Evolutionary conservation across 2,888 invertebrate genomes (phyloP).

Genomic region (Rugalucina vietnamica): DNA sequence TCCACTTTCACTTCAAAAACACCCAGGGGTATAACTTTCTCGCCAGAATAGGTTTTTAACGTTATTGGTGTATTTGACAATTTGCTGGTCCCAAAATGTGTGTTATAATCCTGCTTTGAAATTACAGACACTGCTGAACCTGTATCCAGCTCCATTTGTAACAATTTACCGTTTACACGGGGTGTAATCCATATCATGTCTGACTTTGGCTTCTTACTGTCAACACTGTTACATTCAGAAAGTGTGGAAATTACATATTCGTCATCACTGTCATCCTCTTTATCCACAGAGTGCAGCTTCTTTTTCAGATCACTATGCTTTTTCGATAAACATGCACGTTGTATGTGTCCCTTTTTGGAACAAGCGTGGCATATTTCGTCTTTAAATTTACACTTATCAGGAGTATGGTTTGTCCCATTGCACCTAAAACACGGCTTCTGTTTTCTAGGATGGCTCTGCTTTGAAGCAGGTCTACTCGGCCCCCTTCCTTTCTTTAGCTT

Average conservation of each 20-base stretch:
- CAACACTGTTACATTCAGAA: background rate
- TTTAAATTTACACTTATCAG: background rate
- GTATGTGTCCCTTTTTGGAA: background rate
- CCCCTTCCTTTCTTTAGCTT: background rate
- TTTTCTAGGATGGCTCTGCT: too few species aligned
- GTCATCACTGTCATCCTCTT: too few species aligned
- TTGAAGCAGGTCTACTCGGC: too few species aligned
- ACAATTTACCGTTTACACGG: background rate
- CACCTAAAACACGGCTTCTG: background rate
- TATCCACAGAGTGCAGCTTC: background rate
- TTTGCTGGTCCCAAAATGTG: background rate
- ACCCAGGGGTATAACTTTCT: background rate
- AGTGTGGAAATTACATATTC: too few species aligned
- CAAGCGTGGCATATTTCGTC: background rate
- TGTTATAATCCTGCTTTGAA: background rate
- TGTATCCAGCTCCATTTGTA: constrained; percentile 46
- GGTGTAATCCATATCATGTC: background rate
- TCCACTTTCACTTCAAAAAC: background rate
- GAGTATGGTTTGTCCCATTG: background rate
- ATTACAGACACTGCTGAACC: constrained; percentile 33
- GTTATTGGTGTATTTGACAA: background rate
- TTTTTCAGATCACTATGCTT: background rate
- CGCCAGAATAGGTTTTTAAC: constrained; percentile 28
- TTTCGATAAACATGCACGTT: background rate
- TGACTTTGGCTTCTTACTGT: background rate